These are phyloP conservation scores for Helleia helle DNA, from an alignment of 2,888 invertebrate genomes.

Conservation along the genomic window DNA sequence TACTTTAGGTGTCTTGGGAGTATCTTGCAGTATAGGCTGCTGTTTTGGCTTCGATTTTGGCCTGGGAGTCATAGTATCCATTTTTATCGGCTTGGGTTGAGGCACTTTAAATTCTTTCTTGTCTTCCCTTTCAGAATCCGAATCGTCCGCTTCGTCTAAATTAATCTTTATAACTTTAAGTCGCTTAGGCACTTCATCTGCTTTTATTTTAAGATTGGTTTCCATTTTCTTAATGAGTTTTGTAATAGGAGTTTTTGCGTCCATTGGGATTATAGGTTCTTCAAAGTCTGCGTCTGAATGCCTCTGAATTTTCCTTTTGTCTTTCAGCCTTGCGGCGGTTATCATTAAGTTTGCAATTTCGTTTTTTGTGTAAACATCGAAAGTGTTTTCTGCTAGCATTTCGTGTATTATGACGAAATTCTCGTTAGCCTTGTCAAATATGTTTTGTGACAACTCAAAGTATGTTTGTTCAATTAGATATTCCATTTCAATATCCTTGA, in stretches of 20 bases:
- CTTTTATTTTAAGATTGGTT: slow-evolving; percentile 31
- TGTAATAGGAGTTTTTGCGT: slow-evolving; percentile 34
- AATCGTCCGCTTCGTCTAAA: slow-evolving; percentile 32
- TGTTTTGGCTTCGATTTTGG: slow-evolving; percentile 28
- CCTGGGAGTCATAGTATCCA: slow-evolving; percentile 45
- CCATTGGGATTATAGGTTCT: slow-evolving; percentile 26
- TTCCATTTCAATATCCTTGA: slow-evolving; percentile 30
- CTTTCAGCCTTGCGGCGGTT: slow-evolving; percentile 30
- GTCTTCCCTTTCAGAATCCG: slow-evolving; percentile 21
- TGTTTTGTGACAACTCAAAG: slow-evolving; percentile 35
- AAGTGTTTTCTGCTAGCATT: slow-evolving; percentile 27
- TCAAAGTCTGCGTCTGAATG: slow-evolving; percentile 36
- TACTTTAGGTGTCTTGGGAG: slow-evolving; percentile 20
- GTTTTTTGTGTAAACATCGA: slow-evolving; percentile 31
- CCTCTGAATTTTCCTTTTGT: not conserved
- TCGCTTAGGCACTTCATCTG: slow-evolving; percentile 46
- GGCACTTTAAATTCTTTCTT: slow-evolving; percentile 48
- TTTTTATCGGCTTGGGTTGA: slow-evolving; percentile 28
- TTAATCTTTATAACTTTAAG: slow-evolving; percentile 42
- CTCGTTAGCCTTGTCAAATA: slow-evolving; percentile 35
- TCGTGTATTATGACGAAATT: slow-evolving; percentile 42
- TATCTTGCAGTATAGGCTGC: slow-evolving; percentile 26
- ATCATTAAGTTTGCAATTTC: slow-evolving; percentile 46
- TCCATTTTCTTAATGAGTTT: slow-evolving; percentile 27
- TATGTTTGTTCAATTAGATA: slow-evolving; percentile 40